phyloP scores from a whole-genome alignment of 2,888 invertebrate genomes.

The Ophion slaviceki region DNA sequence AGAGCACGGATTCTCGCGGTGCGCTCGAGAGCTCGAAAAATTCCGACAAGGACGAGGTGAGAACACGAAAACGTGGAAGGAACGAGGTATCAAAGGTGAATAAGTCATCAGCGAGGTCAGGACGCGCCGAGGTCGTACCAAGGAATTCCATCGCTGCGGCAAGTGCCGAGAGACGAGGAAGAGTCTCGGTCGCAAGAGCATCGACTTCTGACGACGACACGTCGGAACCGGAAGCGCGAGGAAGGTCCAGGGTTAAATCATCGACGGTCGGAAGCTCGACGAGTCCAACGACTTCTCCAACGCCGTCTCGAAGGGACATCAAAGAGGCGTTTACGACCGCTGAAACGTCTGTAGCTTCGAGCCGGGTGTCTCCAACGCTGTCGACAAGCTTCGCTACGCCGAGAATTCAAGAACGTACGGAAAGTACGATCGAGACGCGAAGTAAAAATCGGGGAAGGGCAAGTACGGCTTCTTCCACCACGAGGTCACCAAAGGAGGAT shows the following conservation, averaged over 20 bases:
- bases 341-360: constrained; percentile 40
- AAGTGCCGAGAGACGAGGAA: constrained; percentile 47
- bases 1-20: constrained; percentile 17
- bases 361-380: constrained; percentile 51
- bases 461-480: constrained; percentile 19
- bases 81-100: constrained; percentile 11
- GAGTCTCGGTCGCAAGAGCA: constrained; percentile 57
- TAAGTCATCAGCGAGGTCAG: background rate
- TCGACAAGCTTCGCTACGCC: constrained; percentile 48
- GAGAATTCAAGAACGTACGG: constrained; percentile 59
- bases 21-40: background rate
- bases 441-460: constrained; percentile 58
- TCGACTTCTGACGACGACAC: constrained; percentile 52
- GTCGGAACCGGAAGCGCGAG: constrained; percentile 62
- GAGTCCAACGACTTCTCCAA: background rate
- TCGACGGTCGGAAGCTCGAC: constrained; percentile 49
- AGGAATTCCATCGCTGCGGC: constrained; percentile 6
- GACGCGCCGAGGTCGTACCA: background rate
- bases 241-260: constrained; percentile 62
- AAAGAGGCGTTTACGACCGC: constrained; percentile 1
- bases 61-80: constrained; percentile 43
- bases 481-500: constrained; percentile 74
- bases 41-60: constrained; percentile 19
- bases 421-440: constrained; percentile 24
- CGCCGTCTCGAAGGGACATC: background rate